Evolutionary conservation across 2,113 vertebrate species (phyloP).

Genomic region (Chaetura pelagica): DNA sequence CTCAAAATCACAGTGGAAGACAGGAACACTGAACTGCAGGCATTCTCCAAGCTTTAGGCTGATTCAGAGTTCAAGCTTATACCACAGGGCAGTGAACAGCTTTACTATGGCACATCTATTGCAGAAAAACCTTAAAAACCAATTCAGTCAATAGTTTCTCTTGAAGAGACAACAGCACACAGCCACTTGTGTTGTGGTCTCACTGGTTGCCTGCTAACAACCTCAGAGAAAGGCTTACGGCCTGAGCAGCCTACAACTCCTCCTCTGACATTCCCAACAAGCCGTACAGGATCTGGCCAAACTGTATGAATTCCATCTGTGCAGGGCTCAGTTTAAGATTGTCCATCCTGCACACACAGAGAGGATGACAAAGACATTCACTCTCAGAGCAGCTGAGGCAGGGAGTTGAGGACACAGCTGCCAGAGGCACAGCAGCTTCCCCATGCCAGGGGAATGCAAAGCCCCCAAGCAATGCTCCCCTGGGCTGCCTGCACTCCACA

Average conservation of each 20-base stretch:
- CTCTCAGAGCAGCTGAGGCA: slow-evolving; percentile 61
- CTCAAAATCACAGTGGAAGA: not conserved
- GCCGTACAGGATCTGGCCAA: not conserved
- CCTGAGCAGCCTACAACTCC: not conserved
- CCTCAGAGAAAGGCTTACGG: not conserved
- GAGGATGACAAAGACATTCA: not conserved
- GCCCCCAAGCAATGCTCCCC: slow-evolving; percentile 27
- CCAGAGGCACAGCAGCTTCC: not conserved
- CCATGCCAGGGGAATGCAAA: slow-evolving; percentile 17
- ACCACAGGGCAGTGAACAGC: not conserved
- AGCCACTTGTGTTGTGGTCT: not conserved
- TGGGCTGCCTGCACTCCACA: not conserved
- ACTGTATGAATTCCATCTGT: not conserved
- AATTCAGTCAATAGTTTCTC: not conserved
- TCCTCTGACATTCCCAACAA: not conserved
- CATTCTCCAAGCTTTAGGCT: not conserved
- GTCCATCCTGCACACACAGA: not conserved
- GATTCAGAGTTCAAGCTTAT: not conserved
- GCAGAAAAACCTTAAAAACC: not conserved
- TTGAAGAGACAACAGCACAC: not conserved
- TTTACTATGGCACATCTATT: not conserved
- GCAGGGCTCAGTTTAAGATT: not conserved
- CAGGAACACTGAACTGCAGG: not conserved
- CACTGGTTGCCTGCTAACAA: not conserved
- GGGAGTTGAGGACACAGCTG: slow-evolving; percentile 59